Evolutionary conservation across 2,113 vertebrate species (phyloP).

Genomic region (Reinhardtius hippoglossoides): DNA sequence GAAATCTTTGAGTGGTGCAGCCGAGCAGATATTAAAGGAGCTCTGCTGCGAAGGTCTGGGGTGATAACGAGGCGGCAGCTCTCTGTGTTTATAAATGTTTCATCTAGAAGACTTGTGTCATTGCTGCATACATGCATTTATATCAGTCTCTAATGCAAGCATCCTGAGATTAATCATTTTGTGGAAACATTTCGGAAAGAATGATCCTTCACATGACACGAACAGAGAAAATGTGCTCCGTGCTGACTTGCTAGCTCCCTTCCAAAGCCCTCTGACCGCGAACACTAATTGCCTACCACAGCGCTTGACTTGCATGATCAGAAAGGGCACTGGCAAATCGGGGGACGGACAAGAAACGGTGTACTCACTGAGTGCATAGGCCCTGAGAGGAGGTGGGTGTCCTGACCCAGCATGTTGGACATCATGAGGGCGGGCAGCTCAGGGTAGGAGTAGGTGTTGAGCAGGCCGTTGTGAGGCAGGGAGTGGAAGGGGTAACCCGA

Average conservation of each 20-base stretch:
- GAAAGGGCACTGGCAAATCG: conserved; percentile 34
- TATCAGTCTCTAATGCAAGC: not conserved
- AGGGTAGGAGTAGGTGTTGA: conserved; percentile 95
- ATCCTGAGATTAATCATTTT: conserved; percentile 5
- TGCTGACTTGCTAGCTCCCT: conserved; percentile 9
- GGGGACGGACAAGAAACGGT: conserved; percentile 10
- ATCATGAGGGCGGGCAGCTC: conserved; percentile 99
- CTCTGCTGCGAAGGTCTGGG: conserved; percentile 47
- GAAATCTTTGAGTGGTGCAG: conserved; percentile 54
- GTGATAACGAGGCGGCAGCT: conserved; percentile 45
- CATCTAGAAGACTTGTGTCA: conserved; percentile 20
- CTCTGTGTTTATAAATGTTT: conserved; percentile 65
- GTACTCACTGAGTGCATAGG: conserved; percentile 96
- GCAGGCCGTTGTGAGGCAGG: conserved; percentile 92
- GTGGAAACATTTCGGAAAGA: conserved; percentile 8
- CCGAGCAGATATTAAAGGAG: conserved; percentile 61
- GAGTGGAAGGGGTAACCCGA: conserved; percentile 95
- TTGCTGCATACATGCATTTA: not conserved
- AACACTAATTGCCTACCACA: conserved; percentile 43
- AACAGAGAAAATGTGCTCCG: conserved; percentile 20
- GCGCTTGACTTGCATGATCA: conserved; percentile 43
- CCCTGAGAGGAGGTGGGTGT: conserved; percentile 94
- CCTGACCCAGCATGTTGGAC: conserved; percentile 97
- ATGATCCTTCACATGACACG: conserved; percentile 12
- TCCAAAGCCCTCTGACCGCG: conserved; percentile 21